Evolutionary conservation across 2,888 invertebrate species (phyloP), one percentile per base, ranked within the genome.

Genomic region (Lasius fuliginosus): DNA sequence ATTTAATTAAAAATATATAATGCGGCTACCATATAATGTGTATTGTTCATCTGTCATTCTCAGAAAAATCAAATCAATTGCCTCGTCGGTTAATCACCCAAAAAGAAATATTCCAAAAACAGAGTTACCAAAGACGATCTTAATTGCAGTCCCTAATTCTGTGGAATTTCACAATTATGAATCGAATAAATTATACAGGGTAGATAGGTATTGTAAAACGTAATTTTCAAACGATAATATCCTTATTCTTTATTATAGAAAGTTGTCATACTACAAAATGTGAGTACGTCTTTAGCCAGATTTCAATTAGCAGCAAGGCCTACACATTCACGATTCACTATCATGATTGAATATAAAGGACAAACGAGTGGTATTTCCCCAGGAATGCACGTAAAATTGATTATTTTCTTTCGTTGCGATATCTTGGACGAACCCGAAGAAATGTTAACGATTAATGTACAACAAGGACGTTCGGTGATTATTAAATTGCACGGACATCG

Each of bases 141-240:
- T 95, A 67, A 84, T 90, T 62, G 92, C 94, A 18, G 85, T 91
- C 27, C 94, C 95, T 27, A 86, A 85, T 27, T 74, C 87, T 74
- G 87, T 95, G 15, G 85, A 92, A 56, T 95, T 95, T 90, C 85
- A 88, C 30, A 95, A 95, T 88, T 95, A 93, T 86, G 86, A 94
- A 85, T 49, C 92, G 23, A 91, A 92, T 42, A 88, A 89, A 76
- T 84, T 88, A 1, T 95, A 95, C 82, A 93, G 93, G 91, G 95
- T 95, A n/a, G n/a, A n/a, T n/a, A 89, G 42, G 76, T 33, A 49
- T 67, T 53, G 11, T 42, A 42, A 30, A 40, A 36, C 46, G 30
- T 53, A 49, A 53, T 76, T n/a, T 76, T 67, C 9, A 15, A 23
- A 68, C 46, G 23, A 46, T 27, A 27, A 9, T 12, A 58, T 58